Percentiles rank a stretch among this genome's conserved stretches.
These are phyloP conservation scores for Callyntrura guangdongensis DNA, from an alignment of 2,888 invertebrate species.

Conservation along the genomic window DNA sequence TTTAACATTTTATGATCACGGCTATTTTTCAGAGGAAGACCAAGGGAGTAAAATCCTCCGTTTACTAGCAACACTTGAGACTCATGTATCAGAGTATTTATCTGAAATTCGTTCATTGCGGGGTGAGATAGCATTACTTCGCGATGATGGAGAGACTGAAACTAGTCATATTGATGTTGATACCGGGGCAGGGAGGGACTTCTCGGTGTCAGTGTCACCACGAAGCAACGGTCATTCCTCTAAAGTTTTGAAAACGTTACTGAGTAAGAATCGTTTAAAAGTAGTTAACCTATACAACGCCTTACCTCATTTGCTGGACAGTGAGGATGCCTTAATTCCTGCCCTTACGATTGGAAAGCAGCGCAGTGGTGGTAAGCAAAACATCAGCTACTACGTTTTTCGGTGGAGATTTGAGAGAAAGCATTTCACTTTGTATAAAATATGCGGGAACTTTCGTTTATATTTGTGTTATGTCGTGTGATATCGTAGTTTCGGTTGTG, in stretches of 20 bases:
- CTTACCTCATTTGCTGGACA: conserved; percentile 94
- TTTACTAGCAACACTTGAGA: conserved; percentile 81
- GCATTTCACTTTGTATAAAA: neutral
- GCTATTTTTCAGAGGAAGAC: conserved; percentile 80
- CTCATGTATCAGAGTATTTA: conserved; percentile 82
- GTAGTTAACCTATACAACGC: conserved; percentile 89
- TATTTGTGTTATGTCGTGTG: neutral
- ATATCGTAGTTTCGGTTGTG: conserved; percentile 90
- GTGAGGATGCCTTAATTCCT: conserved; percentile 92
- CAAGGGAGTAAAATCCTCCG: conserved; percentile 82
- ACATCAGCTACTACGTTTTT: neutral
- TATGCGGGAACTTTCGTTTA: neutral
- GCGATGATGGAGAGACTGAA: conserved; percentile 76
- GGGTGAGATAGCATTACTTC: conserved; percentile 78
- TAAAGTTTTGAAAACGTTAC: conserved; percentile 64
- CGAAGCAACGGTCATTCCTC: conserved; percentile 62
- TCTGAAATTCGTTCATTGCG: conserved; percentile 81
- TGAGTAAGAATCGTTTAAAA: conserved; percentile 81
- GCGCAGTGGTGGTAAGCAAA: conserved; percentile 88
- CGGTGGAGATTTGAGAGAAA: neutral
- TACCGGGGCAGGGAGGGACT: neutral
- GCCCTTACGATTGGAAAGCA: conserved; percentile 92
- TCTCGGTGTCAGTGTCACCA: conserved; percentile 44
- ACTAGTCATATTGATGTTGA: conserved; percentile 70
- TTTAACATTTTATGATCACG: neutral